Evolutionary conservation across 2,113 vertebrate species (phyloP).

Genomic region (Delphinapterus leucas): DNA sequence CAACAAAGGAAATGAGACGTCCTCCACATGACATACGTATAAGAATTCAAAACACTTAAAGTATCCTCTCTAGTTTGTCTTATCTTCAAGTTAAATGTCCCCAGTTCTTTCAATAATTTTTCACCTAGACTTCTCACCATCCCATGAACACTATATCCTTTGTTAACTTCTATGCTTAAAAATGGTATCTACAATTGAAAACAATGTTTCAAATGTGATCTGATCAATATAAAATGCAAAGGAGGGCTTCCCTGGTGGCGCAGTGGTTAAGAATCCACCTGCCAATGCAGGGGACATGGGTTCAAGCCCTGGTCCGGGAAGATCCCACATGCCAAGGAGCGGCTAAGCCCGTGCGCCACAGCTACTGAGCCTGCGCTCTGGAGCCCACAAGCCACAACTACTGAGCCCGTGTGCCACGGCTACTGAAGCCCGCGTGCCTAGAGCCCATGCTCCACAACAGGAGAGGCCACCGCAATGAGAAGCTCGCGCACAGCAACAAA

Average conservation of each 20-base stretch:
- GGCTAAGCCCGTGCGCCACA: too few relatives aligned
- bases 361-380: too few relatives aligned
- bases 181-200: not conserved
- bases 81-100: not conserved
- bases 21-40: not conserved
- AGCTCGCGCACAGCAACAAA: too few relatives aligned
- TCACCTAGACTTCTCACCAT: not conserved
- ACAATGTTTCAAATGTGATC: not conserved
- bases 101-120: not conserved
- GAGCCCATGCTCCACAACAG: too few relatives aligned
- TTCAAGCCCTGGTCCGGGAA: too few relatives aligned
- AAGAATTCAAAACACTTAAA: not conserved
- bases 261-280: too few relatives aligned
- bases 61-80: not conserved
- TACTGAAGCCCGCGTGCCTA: too few relatives aligned
- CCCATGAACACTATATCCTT: not conserved
- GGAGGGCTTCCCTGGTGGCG: not conserved
- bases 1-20: not conserved
- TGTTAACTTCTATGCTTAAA: not conserved
- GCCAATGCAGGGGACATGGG: too few relatives aligned
- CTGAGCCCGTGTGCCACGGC: rapidly evolving
- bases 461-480: too few relatives aligned
- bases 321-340: too few relatives aligned
- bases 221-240: not conserved
- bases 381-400: too few relatives aligned